Percentiles rank a stretch among this genome's conserved stretches.
Evolutionary conservation across 2,797 vertebrate genomes (phyloP).

Genomic region (Ctenopoma kingsleyae): DNA sequence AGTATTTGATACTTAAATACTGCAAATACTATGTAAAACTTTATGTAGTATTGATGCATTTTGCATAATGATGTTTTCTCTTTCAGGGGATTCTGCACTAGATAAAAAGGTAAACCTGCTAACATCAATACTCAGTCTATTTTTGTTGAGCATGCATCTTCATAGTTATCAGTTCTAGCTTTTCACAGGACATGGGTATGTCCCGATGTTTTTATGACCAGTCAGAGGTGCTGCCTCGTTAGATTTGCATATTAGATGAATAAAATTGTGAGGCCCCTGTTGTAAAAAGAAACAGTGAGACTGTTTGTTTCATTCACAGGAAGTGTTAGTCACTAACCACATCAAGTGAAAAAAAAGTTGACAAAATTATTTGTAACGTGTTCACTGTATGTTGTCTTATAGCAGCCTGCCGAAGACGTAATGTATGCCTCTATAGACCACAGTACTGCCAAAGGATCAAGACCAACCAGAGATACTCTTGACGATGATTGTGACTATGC

Average conservation of each 20-base stretch:
- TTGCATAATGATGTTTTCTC: constrained; percentile 2
- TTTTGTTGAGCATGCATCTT: constrained; percentile 10
- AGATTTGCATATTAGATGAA: constrained; percentile 55
- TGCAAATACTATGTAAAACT: not conserved
- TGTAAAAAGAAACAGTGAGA: not conserved
- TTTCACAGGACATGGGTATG: not conserved
- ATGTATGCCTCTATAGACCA: constrained; percentile 82
- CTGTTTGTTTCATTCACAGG: constrained; percentile 16
- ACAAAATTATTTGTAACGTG: not conserved
- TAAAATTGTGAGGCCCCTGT: constrained; percentile 2
- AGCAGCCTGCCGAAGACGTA: constrained; percentile 73
- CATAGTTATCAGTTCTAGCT: constrained; percentile 7
- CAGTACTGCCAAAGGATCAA: constrained; percentile 10
- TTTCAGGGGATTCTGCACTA: constrained; percentile 32
- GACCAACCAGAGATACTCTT: not conserved
- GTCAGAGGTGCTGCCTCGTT: not conserved
- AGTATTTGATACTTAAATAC: not conserved
- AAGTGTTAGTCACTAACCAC: constrained; percentile 16
- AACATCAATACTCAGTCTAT: not conserved
- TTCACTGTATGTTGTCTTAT: constrained; percentile 25
- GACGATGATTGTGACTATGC: constrained; percentile 76
- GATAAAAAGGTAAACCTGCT: constrained; percentile 48
- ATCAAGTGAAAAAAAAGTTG: not conserved
- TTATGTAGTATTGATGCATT: not conserved
- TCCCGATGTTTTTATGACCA: constrained; percentile 12